Evolutionary conservation across 2,113 vertebrate genomes (phyloP).

Genomic region (Myodes glareolus): DNA sequence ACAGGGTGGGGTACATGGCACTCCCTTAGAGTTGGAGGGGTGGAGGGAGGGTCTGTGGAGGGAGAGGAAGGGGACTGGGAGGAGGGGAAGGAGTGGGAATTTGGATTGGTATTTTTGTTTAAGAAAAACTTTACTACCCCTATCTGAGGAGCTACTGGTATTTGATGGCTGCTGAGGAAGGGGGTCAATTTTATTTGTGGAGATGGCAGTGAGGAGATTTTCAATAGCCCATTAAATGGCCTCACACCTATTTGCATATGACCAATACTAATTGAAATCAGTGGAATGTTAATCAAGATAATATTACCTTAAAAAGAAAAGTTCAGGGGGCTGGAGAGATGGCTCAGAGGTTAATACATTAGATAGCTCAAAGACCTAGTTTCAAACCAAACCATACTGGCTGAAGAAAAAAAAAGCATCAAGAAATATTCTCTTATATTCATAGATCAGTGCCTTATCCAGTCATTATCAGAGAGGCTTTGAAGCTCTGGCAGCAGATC

Average conservation of each 20-base stretch:
- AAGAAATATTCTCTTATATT: background rate
- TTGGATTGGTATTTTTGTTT: too few species aligned
- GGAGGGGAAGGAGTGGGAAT: too few species aligned
- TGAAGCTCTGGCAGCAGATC: background rate
- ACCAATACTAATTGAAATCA: background rate
- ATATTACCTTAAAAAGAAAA: background rate
- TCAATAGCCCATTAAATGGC: background rate
- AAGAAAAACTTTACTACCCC: background rate
- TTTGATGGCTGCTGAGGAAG: background rate
- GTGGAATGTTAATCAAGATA: background rate
- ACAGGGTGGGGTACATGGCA: too few species aligned
- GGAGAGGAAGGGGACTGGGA: too few species aligned
- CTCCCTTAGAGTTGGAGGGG: too few species aligned
- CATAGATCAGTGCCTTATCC: background rate
- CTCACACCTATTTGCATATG: background rate
- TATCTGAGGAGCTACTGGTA: background rate
- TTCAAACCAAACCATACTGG: background rate
- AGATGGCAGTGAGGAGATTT: background rate
- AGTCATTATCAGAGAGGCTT: background rate
- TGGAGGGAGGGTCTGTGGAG: too few species aligned
- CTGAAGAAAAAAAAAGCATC: background rate
- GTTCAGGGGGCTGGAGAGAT: too few species aligned
- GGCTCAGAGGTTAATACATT: background rate
- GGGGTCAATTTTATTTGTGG: background rate
- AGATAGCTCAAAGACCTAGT: background rate